Evolutionary conservation across 2,888 invertebrate genomes (phyloP).

Genomic region (Drosophila quinaria): DNA sequence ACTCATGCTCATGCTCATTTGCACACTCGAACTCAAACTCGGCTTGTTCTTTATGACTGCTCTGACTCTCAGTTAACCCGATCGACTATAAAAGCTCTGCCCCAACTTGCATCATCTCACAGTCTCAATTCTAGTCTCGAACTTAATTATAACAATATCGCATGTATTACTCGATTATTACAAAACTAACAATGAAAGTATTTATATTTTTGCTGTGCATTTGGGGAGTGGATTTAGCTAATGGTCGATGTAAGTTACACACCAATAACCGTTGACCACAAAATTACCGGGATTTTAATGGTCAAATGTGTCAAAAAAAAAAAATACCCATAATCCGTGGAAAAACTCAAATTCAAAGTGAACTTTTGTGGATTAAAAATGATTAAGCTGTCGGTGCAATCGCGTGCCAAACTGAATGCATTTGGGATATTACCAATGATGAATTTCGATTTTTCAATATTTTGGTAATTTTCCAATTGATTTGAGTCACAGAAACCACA

Average conservation of each 20-base stretch:
- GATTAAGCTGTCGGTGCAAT: slow-evolving; percentile 21
- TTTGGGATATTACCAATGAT: slow-evolving; percentile 16
- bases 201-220: slow-evolving; percentile 35
- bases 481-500: neutral
- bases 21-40: slow-evolving; percentile 12
- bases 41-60: slow-evolving; percentile 24
- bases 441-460: neutral
- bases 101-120: slow-evolving; percentile 23
- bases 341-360: slow-evolving; percentile 7
- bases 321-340: slow-evolving; percentile 36
- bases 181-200: slow-evolving; percentile 34
- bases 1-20: neutral
- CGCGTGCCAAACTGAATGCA: slow-evolving; percentile 29
- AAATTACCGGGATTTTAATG: slow-evolving; percentile 17
- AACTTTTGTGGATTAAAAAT: slow-evolving; percentile 12
- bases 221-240: slow-evolving; percentile 36
- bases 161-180: neutral
- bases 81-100: slow-evolving; percentile 53
- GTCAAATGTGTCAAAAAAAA: slow-evolving; percentile 19
- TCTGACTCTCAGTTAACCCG: slow-evolving; percentile 30
- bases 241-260: slow-evolving; percentile 63
- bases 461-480: slow-evolving; percentile 7
- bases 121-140: slow-evolving; percentile 42
- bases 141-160: slow-evolving; percentile 7
- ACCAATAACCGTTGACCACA: slow-evolving; percentile 5